Evolutionary conservation across 2,113 vertebrate genomes (phyloP), one percentile per base, ranked within the genome.

Genomic region (Salvelinus alpinus): DNA sequence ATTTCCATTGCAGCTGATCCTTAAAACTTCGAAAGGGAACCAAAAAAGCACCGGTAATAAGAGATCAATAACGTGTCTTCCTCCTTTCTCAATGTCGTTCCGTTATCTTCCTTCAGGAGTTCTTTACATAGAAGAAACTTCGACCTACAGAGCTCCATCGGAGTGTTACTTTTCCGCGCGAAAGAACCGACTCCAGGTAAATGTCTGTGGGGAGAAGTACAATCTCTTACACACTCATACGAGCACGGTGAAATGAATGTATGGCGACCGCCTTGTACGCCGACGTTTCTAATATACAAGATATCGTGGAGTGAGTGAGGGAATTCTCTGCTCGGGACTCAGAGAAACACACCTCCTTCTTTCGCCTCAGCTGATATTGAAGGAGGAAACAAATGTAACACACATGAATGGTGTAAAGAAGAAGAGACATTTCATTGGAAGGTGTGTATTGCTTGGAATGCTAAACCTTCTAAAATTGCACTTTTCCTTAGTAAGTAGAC

Each of bases 311-410:
- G 75, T 18, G 59, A 62, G 59, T 64, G 83, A 81, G 83, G 85
- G 79, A 82, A 80, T 85, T 83, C 73, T 82, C 78, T 82, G 85
- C 80, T 69, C 51, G 24, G 81, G 66, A 76, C 65, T 70, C 67
- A 80, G 82, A 82, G 77, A 74, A 75, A 57, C 83, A 87, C 81
- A 85, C 81, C 87, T 92, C 91, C 90, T 92, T 89, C 90, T 92
- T 89, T 92, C 90, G 91, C 91, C 90, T 92, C 90, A 90, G 78
- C 91, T 90, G 90, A 91, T 90, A 91, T 85, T 83, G 70, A 84
- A 73, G 75, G 85, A 73, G 75, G 85, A 85, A 86, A 83, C 75
- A 64, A 34, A 74, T 73, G 62, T 13, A 66, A 57, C 68, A n/a
- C 77, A 38, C 72, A 64, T 44, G 47, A 18, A 68, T 73, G 79